Base-by-base conservation (phyloP, 2,888 invertebrate genomes). In the Uropetala carovei region DNA sequence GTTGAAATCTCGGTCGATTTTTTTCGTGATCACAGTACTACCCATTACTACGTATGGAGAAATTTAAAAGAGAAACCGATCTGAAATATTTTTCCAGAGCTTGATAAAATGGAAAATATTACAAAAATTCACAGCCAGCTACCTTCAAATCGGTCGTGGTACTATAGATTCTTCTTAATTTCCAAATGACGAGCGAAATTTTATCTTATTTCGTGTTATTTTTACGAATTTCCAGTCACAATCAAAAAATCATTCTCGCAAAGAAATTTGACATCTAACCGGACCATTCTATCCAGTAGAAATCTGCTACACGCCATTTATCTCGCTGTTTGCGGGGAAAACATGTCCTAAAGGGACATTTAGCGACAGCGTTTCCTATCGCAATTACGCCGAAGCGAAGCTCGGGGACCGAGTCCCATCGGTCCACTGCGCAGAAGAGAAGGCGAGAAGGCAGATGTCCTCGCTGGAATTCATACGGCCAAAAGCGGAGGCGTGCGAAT, bases 321-420 rank as follows among this genome's bases (percentile, higher is more conserved):
- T 27, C 75, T 75, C 27, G 27, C 22, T 75, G 22, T 22, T 27
- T 27, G 22, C 18, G 58, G 86, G n/a, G 27, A 27, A 60, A 89
- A 89, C 30, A 64, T 64, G n/a, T 86, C 89, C 89, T 89, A 30
- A 16, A 64, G 89, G 89, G 64, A 89, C 89, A 43, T 27, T 89
- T 89, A 89, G 89, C 30, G 22, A 89, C 89, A 64, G 89, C 89
- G 64, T 60, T 60, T 89, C 64, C 89, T 60, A 60, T 64, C n/a
- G 64, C 59, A 89, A 89, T 89, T 64, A 64, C 27, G 43, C 18
- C 30, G 56, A 10, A 18, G 56, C 3, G 56, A 18, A 56, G 9
- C 43, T 56, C 16, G 75, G 75, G 18, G n/a, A n/a, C 11, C 11
- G 85, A 57, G 57, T 22, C 22, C 22, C 58, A 22, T n/a, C 58